Evolutionary conservation across 2,888 invertebrate genomes (phyloP), one percentile per base, ranked within the genome.

Genomic region (Nebria salina): DNA sequence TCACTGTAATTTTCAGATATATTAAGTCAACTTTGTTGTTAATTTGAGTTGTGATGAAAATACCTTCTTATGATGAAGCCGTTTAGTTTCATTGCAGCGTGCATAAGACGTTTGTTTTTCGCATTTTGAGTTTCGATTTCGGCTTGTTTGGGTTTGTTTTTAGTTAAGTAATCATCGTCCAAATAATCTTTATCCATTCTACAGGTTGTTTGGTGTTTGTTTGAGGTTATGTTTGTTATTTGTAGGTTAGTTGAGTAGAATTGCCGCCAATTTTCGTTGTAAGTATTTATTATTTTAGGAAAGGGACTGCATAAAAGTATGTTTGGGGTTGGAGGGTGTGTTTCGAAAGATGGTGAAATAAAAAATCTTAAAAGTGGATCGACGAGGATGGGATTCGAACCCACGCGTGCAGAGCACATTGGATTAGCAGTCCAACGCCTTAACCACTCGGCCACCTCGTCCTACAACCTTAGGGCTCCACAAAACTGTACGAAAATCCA

Each of bases 11-110:
- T n/a, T 81, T 82, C 82, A 82, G 70, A 73, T 2, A 76, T 75
- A 73, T 43, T 75, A 75, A 43, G 73, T 80, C 82, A 72, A 64
- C 82, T n/a, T 68, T 8, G 54, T 54, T 54, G 8, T 54, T 54
- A 11, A 2, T 1, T 54, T 11, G 8, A 54, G 8, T 11, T 11
- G 13, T 54, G 8, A 11, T 9, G 13, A 7, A 7, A 2, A 84
- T 88, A 91, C 90, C 91, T 92, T 84, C 94, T 91, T 77, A 96
- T 91, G 0, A 91, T 91, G 84, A 95, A 94, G 41, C 96, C 96
- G 87, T 94, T 93, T 41, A 96, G 89, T 88, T 95, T 95, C 84
- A 96, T 94, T 0, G 93, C 91, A 85, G 90, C 92, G 2, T 54
- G 54, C 54, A 54, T 54, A 7, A 54, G 13, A 6, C 54, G 84